These are phyloP conservation scores for Epinotia demarniana DNA, from an alignment of 2,888 invertebrate genomes.

Conservation along the genomic window DNA sequence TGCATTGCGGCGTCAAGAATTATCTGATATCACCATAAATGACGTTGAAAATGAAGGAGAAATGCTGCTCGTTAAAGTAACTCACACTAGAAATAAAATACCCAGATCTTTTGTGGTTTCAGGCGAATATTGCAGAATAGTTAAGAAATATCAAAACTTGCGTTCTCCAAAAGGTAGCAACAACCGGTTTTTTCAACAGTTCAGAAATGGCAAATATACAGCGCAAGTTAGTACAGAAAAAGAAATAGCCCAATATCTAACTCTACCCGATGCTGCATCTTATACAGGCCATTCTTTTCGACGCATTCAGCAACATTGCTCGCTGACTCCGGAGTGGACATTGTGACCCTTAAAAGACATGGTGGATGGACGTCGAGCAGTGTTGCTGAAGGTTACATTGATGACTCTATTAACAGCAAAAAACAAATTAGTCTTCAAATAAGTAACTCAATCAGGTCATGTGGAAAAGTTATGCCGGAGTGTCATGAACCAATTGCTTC, in stretches of 20 bases:
- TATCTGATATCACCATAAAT: neutral
- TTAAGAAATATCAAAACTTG: slow-evolving; percentile 8
- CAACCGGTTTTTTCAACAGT: slow-evolving; percentile 10
- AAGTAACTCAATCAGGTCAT: neutral
- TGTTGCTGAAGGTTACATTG: slow-evolving; percentile 10
- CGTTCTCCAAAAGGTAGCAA: neutral
- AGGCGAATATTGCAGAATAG: neutral
- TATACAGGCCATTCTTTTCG: no score
- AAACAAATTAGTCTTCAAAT: slow-evolving; percentile 15
- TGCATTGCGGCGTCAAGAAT: slow-evolving; percentile 8
- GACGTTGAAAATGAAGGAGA: slow-evolving; percentile 4
- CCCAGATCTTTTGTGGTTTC: slow-evolving; percentile 1
- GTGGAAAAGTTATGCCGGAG: neutral
- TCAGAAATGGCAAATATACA: neutral
- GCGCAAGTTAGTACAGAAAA: neutral
- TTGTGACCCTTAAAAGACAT: neutral
- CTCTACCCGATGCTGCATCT: no score
- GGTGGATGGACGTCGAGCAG: slow-evolving; percentile 22
- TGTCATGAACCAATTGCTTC: slow-evolving; percentile 8
- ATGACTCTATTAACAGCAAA: slow-evolving; percentile 7
- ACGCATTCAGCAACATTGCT: no score
- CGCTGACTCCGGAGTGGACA: no score
- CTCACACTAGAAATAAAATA: slow-evolving; percentile 9
- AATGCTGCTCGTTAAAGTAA: neutral
- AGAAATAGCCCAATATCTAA: no score